A percentile compares a stretch with the other conserved stretches of the same genome.
Evolutionary conservation across 2,888 invertebrate species (phyloP).

Genomic region (Thereva nobilitata): DNA sequence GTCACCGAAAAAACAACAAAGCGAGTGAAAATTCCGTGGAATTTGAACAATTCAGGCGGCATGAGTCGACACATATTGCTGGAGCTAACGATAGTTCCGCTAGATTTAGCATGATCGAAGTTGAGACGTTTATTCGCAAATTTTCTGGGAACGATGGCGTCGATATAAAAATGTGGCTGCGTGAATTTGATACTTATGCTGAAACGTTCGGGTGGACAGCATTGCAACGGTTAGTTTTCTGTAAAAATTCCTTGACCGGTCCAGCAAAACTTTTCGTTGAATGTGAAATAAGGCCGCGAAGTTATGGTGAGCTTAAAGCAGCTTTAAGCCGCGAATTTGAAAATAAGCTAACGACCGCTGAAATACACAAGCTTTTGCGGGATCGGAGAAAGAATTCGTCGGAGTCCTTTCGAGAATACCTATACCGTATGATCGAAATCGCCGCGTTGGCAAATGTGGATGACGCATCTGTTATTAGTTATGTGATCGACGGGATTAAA

Average conservation of each 20-base stretch:
- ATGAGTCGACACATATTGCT: too few relatives aligned
- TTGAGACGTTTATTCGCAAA: too few relatives aligned
- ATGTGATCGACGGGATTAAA: background rate
- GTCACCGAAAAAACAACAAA: too few relatives aligned
- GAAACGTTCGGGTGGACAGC: background rate
- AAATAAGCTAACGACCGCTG: background rate
- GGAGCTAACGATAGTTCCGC: too few relatives aligned
- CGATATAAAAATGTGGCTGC: too few relatives aligned
- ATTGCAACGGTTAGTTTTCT: background rate
- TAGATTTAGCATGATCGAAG: too few relatives aligned
- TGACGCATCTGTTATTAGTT: background rate
- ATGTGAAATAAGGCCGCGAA: background rate
- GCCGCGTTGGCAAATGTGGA: background rate
- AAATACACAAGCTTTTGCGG: background rate
- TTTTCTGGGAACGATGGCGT: too few relatives aligned
- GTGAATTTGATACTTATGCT: background rate
- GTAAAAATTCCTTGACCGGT: background rate
- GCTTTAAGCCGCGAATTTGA: background rate
- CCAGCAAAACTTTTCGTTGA: background rate
- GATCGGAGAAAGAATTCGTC: background rate
- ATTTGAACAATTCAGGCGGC: too few relatives aligned
- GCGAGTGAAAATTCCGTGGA: too few relatives aligned
- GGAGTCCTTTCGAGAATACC: slow-evolving; percentile 1
- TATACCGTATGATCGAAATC: background rate
- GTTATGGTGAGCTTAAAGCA: background rate